Evolutionary conservation across 2,113 vertebrate species (phyloP).

Genomic region (Eudorcas thomsonii): DNA sequence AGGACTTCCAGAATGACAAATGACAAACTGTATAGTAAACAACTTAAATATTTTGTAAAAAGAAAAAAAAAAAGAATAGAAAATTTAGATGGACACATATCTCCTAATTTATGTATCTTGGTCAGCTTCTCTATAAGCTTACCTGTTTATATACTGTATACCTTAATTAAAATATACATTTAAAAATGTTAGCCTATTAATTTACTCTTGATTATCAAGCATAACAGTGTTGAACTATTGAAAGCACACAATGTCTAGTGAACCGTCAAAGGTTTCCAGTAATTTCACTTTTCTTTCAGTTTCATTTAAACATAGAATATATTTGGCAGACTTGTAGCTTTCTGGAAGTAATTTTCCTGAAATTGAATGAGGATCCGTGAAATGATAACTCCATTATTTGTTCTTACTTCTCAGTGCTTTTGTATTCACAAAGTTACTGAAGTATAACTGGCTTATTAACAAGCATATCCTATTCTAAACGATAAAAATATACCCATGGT

Average conservation of each 20-base stretch:
- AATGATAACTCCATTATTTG: slow-evolving; percentile 3
- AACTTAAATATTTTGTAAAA: slow-evolving; percentile 66
- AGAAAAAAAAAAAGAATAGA: slow-evolving; percentile 2
- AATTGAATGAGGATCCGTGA: background rate
- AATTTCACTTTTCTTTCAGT: slow-evolving; percentile 27
- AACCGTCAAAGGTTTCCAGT: background rate
- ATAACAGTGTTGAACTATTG: slow-evolving; percentile 11
- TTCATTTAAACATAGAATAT: slow-evolving; percentile 23
- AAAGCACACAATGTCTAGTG: slow-evolving; percentile 37
- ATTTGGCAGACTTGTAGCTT: background rate
- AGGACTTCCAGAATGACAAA: slow-evolving; percentile 64
- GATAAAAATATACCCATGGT: background rate
- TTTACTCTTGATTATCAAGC: slow-evolving; percentile 50
- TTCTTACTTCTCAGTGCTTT: background rate
- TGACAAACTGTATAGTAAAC: slow-evolving; percentile 54
- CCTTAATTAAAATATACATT: slow-evolving; percentile 69
- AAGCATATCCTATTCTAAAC: background rate
- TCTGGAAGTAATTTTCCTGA: slow-evolving; percentile 19
- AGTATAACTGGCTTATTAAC: background rate
- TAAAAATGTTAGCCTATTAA: slow-evolving; percentile 67
- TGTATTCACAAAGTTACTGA: background rate
- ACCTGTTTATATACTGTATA: slow-evolving; percentile 50
- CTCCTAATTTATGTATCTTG: slow-evolving; percentile 45
- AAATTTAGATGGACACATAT: slow-evolving; percentile 35
- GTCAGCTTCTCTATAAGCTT: slow-evolving; percentile 53